Evolutionary conservation across 2,888 invertebrate species (phyloP), one percentile per base, ranked within the genome.

Genomic region (Pristionchus entomophagus): DNA sequence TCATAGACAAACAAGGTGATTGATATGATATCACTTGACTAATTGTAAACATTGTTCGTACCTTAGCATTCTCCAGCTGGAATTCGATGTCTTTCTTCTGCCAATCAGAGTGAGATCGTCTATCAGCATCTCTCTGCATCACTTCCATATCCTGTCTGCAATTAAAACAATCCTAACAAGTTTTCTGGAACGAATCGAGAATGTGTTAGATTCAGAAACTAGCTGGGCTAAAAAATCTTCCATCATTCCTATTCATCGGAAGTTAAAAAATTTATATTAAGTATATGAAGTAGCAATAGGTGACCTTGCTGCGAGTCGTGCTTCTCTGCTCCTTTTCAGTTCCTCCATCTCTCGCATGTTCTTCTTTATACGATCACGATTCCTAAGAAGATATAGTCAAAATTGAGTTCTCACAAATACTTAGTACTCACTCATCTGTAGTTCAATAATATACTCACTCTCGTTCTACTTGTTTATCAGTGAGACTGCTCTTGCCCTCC

Each of bases 81-180:
- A 99, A 99, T 94, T 97, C 96, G 94, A 99, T 98, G 94, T 99
- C 99, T 93, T 98, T 98, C 59, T 96, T 95, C 93, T 97, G 96
- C 97, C 98, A 99, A 93, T 96, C 97, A 94, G 96, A 96, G 94
- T 96, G 96, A 94, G 97, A 97, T 86, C 97, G 96, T 85, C 97
- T 96, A 94, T 97, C 96, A 94, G 97, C 96, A 93, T 97, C 96
- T 91, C 97, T 95, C 93, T 98, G 97, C 92, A 97, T 91, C 93
- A 94, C 95, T 94, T 94, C 91, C 93, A 94, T 90, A 85, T 93
- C 93, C 94, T 95, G 91, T 91, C 91, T 89, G 14, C 19, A 73
- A 73, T n/a, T 19, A 41, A 14, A 6, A n/a, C 38, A 19, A 6
- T 73, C 12, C 17, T 45, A 51, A n/a, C 45, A 17, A n/a, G 35